Evolutionary conservation across 2,888 invertebrate species (phyloP).

Genomic region (Drosophila basisetae): DNA sequence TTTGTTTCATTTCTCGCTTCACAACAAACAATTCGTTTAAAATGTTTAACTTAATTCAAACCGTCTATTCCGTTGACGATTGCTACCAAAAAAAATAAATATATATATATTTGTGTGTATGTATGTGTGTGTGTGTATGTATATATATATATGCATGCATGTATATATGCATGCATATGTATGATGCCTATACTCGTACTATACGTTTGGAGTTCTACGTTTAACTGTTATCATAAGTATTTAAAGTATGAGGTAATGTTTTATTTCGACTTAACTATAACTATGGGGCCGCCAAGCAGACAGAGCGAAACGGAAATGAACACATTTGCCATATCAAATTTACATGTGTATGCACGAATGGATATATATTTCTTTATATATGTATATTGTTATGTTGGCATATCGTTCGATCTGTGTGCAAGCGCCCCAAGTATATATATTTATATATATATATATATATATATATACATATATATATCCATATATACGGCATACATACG

Average conservation of each 20-base stretch:
- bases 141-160: conserved; percentile 6
- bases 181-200: conserved; percentile 37
- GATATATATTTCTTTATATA: conserved; percentile 1
- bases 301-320: conserved; percentile 17
- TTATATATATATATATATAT: conserved; percentile 11
- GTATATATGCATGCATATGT: conserved; percentile 25
- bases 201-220: conserved; percentile 59
- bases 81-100: conserved; percentile 53
- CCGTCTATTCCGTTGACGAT: conserved; percentile 48
- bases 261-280: conserved; percentile 74
- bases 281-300: conserved; percentile 17
- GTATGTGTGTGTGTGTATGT: too few species aligned
- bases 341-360: neutral
- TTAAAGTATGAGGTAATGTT: conserved; percentile 83
- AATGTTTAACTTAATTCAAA: conserved; percentile 43
- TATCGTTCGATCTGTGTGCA: conserved; percentile 10
- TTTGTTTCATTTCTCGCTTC: conserved; percentile 9
- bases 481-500: conserved; percentile 11
- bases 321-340: conserved; percentile 7
- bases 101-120: conserved; percentile 14
- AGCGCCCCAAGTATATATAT: conserved; percentile 17
- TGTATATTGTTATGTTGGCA: neutral
- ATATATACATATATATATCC: conserved; percentile 6
- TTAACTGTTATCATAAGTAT: conserved; percentile 76
- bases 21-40: conserved; percentile 43